Conservation (phyloP, 2,797 vertebrate genomes). For the Lutjanus argentimaculatus region DNA sequence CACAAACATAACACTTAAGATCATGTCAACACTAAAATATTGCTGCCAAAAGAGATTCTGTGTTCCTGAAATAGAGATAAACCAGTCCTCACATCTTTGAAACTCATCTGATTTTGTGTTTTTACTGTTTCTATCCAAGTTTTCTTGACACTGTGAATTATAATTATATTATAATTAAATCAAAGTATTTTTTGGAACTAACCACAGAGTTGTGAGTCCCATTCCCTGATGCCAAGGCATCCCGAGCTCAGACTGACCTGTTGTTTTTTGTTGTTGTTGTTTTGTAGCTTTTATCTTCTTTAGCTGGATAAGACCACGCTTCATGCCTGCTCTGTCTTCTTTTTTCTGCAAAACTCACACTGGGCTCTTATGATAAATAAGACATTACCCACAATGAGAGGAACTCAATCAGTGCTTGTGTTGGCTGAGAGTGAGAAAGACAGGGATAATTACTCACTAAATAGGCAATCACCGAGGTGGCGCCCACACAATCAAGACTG, state of each 20-base stretch:
- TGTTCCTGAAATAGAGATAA: neutral
- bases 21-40: neutral
- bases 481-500: slow-evolving; percentile 78
- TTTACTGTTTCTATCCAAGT: neutral
- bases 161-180: slow-evolving; percentile 18
- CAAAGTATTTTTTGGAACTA: slow-evolving; percentile 3
- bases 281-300: slow-evolving; percentile 35
- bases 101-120: neutral
- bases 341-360: slow-evolving; percentile 55
- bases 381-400: slow-evolving; percentile 82
- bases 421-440: slow-evolving; percentile 77
- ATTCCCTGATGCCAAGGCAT: slow-evolving; percentile 32
- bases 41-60: neutral
- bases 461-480: slow-evolving; percentile 80
- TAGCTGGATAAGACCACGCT: slow-evolving; percentile 44
- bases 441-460: slow-evolving; percentile 81
- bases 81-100: neutral
- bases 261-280: neutral
- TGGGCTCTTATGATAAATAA: slow-evolving; percentile 81
- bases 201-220: neutral
- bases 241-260: slow-evolving; percentile 32
- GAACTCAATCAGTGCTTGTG: slow-evolving; percentile 80
- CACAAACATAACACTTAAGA: too few relatives aligned
- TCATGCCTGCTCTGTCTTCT: slow-evolving; percentile 28
- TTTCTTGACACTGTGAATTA: neutral